These are phyloP conservation scores for Alces alces DNA, from an alignment of 2,113 vertebrate genomes.

Conservation along the genomic window DNA sequence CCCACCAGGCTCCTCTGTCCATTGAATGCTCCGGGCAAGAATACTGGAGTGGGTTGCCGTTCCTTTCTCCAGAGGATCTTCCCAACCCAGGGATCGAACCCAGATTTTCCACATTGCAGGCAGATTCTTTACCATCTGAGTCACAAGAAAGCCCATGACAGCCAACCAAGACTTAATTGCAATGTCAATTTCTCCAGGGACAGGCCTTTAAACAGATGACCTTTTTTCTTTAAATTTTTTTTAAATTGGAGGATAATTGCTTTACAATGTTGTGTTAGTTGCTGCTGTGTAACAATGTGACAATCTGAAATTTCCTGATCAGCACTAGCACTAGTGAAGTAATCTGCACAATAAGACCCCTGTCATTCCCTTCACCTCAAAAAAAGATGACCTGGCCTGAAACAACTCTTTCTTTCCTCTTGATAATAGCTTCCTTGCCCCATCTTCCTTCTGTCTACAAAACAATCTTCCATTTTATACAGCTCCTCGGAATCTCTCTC, in stretches of 20 bases:
- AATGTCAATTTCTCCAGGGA: not conserved
- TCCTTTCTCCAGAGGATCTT: not conserved
- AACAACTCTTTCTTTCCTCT: not conserved
- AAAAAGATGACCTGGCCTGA: not conserved
- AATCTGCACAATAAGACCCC: not conserved
- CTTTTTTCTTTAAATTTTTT: not conserved
- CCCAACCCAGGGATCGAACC: accelerated
- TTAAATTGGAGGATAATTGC: not conserved
- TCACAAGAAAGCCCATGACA: not conserved
- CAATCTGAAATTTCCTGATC: not conserved
- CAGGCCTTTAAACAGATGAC: not conserved
- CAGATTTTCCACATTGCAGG: not conserved
- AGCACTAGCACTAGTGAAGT: too few species aligned
- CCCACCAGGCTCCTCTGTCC: not conserved
- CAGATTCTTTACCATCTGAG: not conserved
- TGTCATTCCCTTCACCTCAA: not conserved
- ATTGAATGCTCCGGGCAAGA: not conserved
- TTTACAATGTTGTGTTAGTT: not conserved
- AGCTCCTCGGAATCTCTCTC: accelerated
- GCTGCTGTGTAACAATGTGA: not conserved
- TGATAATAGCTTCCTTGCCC: not conserved
- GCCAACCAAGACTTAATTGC: not conserved
- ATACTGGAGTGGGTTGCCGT: not conserved
- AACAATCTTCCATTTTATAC: not conserved
- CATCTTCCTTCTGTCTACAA: not conserved